These are phyloP conservation scores for Eupithecia vulgata DNA, from an alignment of 2,888 invertebrate genomes.

Conservation along the genomic window DNA sequence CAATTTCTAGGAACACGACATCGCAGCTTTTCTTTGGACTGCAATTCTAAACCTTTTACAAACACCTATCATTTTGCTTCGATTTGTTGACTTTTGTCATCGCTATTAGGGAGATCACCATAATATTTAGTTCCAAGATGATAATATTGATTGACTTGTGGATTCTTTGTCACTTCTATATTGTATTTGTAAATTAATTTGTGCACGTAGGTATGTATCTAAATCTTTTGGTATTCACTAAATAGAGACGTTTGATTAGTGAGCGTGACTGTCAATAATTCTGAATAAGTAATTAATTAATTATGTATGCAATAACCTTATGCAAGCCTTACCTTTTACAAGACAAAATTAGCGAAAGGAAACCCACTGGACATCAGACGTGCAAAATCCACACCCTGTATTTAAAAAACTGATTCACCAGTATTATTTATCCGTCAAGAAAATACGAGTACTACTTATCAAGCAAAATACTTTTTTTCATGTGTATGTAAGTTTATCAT, in stretches of 20 bases:
- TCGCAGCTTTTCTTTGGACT: slow-evolving; percentile 35
- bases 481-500: too few relatives aligned
- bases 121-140: neutral
- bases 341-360: neutral
- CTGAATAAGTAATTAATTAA: neutral
- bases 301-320: neutral
- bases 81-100: neutral
- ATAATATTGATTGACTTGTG: neutral
- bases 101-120: neutral
- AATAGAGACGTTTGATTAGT: neutral
- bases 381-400: too few relatives aligned
- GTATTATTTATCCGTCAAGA: too few relatives aligned
- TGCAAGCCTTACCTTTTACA: too few relatives aligned
- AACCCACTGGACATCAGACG: too few relatives aligned
- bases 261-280: neutral
- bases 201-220: neutral
- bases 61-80: slow-evolving; percentile 5
- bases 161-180: neutral
- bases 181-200: neutral
- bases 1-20: slow-evolving; percentile 51
- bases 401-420: too few relatives aligned
- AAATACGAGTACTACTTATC: too few relatives aligned
- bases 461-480: too few relatives aligned
- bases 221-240: neutral
- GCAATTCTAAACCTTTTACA: slow-evolving; percentile 38